Base-by-base conservation (phyloP, 2,797 vertebrate genomes). In the Onychomys arenicola region DNA sequence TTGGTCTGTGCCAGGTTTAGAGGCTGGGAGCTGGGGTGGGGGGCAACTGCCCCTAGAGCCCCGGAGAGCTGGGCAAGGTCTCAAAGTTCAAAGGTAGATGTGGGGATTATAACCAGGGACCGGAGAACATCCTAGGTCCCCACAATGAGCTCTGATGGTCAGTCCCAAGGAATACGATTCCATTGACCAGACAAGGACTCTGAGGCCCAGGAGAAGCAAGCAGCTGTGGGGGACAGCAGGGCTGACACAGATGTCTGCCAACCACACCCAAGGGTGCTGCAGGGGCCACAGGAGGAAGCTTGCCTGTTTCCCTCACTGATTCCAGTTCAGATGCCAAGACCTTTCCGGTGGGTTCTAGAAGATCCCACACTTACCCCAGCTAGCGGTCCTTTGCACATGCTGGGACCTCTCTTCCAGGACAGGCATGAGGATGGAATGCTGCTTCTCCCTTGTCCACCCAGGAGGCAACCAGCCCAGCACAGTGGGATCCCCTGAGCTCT, bases 331-430 rank as follows among this genome's bases (percentile, higher is more conserved):
- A 76, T 34, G 21, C 17, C 4, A 57, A 76, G 69, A 37, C 37
- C 46, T 29, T 61, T n/a, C 23, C 57, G 19, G 49, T 63, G 67
- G 71, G 19, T 59, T n/a, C 69, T 40, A 49, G 67, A n/a, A 55
- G 19, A 11, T 3, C n/a, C 52, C 0, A 6, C 4, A 5, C 6
- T 27, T 12, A 14, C n/a, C 2, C 71, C 37, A 65, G 89, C 67
- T 85, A 40, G 77, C 32, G 89, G 94, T 5, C 81, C 86, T 93
- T 88, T 76, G 91, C 89, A 85, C 19, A 2, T 27, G 85, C 59
- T 27, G 14, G 0, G 13, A 34, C 34, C 23, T 0, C 59, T 49
- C 16, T 67, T 49, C 40, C 59, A 67, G 34, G 73, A 46, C 52
- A 61, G 3, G 27, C 29, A 2, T 0, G 3, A 59, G 87, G 78